Percentiles rank a stretch among this genome's conserved stretches.
Evolutionary conservation across 2,888 invertebrate species (phyloP).

Genomic region (Drosophila paramelanica): DNA sequence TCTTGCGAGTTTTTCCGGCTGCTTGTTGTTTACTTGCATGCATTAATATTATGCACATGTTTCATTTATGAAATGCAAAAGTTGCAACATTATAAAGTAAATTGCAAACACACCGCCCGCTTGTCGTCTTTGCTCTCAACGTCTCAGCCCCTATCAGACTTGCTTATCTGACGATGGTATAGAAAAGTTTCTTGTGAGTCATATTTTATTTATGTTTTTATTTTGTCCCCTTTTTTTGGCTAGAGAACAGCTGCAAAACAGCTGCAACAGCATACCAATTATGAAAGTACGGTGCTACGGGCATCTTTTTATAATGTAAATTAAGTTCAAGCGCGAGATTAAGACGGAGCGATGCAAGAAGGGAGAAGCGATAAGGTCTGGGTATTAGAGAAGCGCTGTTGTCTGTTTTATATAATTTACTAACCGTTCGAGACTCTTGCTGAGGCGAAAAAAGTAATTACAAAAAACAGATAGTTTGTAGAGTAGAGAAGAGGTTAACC

Average conservation of each 20-base stretch:
- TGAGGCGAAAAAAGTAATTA: too few species aligned
- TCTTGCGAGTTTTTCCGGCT: conserved; percentile 3
- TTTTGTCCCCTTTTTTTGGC: neutral
- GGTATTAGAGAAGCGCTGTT: neutral
- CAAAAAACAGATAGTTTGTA: too few species aligned
- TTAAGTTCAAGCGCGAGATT: neutral
- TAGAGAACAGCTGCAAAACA: neutral
- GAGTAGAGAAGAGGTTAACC: too few species aligned
- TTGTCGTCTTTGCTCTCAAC: conserved; percentile 1
- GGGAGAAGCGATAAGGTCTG: neutral
- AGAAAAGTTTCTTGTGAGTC: conserved; percentile 25
- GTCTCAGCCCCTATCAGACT: neutral
- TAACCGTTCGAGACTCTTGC: too few species aligned
- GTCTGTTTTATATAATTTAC: too few species aligned
- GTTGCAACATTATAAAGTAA: conserved; percentile 58
- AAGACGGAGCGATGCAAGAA: neutral
- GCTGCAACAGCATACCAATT: conserved; percentile 36
- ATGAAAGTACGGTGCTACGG: conserved; percentile 22
- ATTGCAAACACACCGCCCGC: neutral
- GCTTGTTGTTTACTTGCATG: conserved; percentile 52
- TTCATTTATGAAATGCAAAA: conserved; percentile 77
- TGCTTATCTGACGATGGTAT: neutral
- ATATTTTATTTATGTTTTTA: conserved; percentile 9
- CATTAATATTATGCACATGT: conserved; percentile 77
- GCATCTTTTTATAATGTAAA: conserved; percentile 46